Evolutionary conservation across 2,113 vertebrate species (phyloP).

Genomic region (Ageneiosus marmoratus): DNA sequence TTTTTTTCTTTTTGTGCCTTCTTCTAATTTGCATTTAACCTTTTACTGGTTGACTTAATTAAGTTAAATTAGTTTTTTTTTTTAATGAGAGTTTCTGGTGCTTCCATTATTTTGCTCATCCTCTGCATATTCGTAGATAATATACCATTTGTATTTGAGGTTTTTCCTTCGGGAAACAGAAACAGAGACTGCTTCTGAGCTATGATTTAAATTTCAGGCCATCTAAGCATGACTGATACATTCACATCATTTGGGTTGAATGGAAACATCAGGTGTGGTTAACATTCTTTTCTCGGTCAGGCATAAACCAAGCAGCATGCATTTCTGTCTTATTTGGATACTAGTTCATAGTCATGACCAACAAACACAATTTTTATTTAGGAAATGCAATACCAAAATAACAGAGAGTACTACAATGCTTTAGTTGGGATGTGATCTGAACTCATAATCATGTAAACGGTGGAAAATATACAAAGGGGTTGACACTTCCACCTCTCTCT

Average conservation of each 20-base stretch:
- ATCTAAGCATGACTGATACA: slow-evolving; percentile 47
- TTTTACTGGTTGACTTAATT: background rate
- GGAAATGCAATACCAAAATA: slow-evolving; percentile 27
- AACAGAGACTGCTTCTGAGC: slow-evolving; percentile 14
- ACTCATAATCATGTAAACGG: background rate
- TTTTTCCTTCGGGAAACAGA: background rate
- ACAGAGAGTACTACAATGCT: background rate
- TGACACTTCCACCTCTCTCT: background rate
- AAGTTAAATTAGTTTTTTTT: background rate
- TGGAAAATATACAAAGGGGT: background rate
- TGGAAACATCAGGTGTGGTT: slow-evolving; percentile 44
- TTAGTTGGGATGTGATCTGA: background rate
- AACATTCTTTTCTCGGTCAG: slow-evolving; percentile 49
- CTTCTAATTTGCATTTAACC: background rate
- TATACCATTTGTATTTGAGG: slow-evolving; percentile 11
- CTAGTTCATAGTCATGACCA: slow-evolving; percentile 15
- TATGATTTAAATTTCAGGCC: slow-evolving; percentile 43
- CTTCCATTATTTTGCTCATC: slow-evolving; percentile 1
- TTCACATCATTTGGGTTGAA: slow-evolving; percentile 49
- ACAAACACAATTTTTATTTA: slow-evolving; percentile 14
- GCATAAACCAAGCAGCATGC: slow-evolving; percentile 49
- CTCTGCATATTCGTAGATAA: slow-evolving; percentile 1
- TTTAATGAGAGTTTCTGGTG: background rate
- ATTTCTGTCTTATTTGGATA: slow-evolving; percentile 38
- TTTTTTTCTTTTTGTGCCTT: background rate